Conservation (phyloP, 2,797 vertebrate genomes). For the Alfaro cultratus region DNA sequence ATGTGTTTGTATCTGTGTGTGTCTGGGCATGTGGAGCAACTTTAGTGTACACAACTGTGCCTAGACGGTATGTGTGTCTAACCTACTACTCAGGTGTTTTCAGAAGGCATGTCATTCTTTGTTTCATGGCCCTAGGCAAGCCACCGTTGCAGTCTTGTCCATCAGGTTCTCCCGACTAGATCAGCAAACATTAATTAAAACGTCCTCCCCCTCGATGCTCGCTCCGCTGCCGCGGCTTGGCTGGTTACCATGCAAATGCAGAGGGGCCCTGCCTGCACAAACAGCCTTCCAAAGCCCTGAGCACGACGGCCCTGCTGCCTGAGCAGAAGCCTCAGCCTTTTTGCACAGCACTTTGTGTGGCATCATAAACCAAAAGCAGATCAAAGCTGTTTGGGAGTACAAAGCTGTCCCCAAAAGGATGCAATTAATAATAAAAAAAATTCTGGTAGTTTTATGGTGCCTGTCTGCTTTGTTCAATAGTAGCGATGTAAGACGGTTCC, state of each 20-base stretch:
- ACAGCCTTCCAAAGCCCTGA: slow-evolving; percentile 53
- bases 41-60: slow-evolving; percentile 26
- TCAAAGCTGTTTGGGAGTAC: slow-evolving; percentile 29
- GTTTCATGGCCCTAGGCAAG: slow-evolving; percentile 54
- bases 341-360: slow-evolving; percentile 13
- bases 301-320: slow-evolving; percentile 18
- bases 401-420: slow-evolving; percentile 39
- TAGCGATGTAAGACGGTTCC: slow-evolving; percentile 42
- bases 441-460: slow-evolving; percentile 41
- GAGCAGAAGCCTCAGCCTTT: slow-evolving; percentile 37
- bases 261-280: slow-evolving; percentile 56
- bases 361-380: slow-evolving; percentile 12
- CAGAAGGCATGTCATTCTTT: slow-evolving; percentile 47
- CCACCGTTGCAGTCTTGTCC: slow-evolving; percentile 69
- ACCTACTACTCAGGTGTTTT: slow-evolving; percentile 32
- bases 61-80: slow-evolving; percentile 24
- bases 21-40: slow-evolving; percentile 30
- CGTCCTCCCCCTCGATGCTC: slow-evolving; percentile 42
- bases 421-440: slow-evolving; percentile 46
- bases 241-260: slow-evolving; percentile 73
- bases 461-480: slow-evolving; percentile 29
- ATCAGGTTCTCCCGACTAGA: slow-evolving; percentile 80
- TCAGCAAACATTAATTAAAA: slow-evolving; percentile 76
- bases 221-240: slow-evolving; percentile 44
- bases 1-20: slow-evolving; percentile 16